A percentile compares a stretch with the other conserved stretches of the same genome.
phyloP scores from a whole-genome alignment of 2,113 vertebrate genomes.

The Petaurus breviceps region DNA sequence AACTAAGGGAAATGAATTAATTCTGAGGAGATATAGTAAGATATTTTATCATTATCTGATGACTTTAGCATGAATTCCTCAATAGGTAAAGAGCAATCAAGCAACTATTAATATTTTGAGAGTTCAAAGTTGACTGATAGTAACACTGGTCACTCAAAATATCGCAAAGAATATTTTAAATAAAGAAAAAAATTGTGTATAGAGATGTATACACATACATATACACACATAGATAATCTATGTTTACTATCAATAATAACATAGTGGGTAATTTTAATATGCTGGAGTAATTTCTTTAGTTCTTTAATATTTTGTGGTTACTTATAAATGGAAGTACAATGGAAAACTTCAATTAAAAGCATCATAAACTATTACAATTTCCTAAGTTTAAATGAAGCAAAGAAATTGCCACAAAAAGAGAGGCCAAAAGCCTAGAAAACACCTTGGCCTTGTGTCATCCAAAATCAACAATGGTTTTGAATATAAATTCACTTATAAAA shows the following conservation, averaged over 20 bases:
- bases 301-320: background rate
- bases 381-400: background rate
- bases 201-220: background rate
- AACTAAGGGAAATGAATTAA: background rate
- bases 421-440: background rate
- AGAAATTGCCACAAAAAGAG: background rate
- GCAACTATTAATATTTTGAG: background rate
- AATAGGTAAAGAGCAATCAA: background rate
- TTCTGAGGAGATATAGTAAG: too few relatives aligned
- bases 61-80: background rate
- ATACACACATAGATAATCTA: background rate
- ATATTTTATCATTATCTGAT: too few relatives aligned
- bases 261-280: background rate
- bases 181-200: background rate
- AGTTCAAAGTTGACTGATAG: background rate
- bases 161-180: too few relatives aligned
- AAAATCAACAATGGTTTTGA: background rate
- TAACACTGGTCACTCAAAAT: background rate
- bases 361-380: background rate
- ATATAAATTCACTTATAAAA: background rate
- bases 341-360: background rate
- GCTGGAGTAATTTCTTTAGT: background rate
- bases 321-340: background rate
- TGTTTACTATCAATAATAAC: background rate
- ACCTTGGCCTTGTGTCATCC: background rate